Evolutionary conservation across 1,140 invertebrate species (phyloP).

Genomic region (Frieseomelitta varia): DNA sequence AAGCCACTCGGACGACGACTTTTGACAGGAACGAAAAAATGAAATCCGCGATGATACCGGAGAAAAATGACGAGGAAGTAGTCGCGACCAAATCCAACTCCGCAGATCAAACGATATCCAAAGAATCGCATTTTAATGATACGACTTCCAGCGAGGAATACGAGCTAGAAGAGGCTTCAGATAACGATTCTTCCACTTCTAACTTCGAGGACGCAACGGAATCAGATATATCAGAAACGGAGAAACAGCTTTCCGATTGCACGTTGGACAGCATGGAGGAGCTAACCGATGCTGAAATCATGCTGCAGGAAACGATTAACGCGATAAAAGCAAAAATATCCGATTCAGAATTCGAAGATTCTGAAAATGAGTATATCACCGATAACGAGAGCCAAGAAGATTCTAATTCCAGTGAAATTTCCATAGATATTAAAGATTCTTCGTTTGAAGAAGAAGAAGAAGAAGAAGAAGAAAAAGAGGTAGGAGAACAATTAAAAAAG

Average conservation of each 20-base stretch:
- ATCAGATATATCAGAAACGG: conserved; percentile 49
- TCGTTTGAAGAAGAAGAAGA: conserved; percentile 30
- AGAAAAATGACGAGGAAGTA: background rate
- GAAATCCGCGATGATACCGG: background rate
- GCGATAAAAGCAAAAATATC: conserved; percentile 78
- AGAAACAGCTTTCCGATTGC: conserved; percentile 42
- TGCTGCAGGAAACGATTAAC: conserved; percentile 76
- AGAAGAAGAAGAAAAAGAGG: conserved; percentile 24
- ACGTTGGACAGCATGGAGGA: conserved; percentile 61
- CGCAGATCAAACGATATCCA: background rate
- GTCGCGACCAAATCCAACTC: no score
- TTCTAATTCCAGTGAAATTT: conserved; percentile 21
- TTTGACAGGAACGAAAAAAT: background rate
- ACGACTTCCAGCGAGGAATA: conserved; percentile 59
- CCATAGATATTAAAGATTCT: conserved; percentile 14
- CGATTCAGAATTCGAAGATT: conserved; percentile 66
- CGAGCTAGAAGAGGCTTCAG: conserved; percentile 39
- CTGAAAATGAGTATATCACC: conserved; percentile 46
- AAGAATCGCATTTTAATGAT: conserved; percentile 30
- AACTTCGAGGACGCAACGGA: conserved; percentile 50
- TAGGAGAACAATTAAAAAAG: background rate
- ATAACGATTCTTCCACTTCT: conserved; percentile 31
- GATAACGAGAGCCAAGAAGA: conserved; percentile 46
- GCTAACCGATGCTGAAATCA: conserved; percentile 73
- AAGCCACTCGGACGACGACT: background rate